Conservation (phyloP, 2,113 vertebrate species). For the Ochotona curzoniae region DNA sequence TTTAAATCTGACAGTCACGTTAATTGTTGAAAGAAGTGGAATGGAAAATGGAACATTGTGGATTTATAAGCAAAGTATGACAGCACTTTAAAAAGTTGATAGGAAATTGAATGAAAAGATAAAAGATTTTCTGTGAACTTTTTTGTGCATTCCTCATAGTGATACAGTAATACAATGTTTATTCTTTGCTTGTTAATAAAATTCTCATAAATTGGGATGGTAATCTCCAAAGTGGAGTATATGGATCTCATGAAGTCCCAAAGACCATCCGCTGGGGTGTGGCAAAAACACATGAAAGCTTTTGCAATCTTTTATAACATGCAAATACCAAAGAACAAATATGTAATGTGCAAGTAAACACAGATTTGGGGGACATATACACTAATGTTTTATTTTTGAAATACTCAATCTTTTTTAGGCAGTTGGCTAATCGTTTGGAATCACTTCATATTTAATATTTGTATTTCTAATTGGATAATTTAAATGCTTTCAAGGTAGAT, state of each 20-base stretch:
- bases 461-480: slow-evolving; percentile 46
- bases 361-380: neutral
- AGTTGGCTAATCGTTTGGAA: slow-evolving; percentile 16
- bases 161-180: neutral
- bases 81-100: too few relatives aligned
- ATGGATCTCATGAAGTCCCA: neutral
- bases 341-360: slow-evolving; percentile 13
- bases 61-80: slow-evolving; percentile 4
- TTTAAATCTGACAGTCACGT: slow-evolving; percentile 20
- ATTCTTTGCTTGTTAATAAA: neutral
- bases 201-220: neutral
- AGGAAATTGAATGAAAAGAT: too few relatives aligned
- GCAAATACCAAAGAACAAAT: neutral
- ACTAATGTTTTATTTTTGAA: slow-evolving; percentile 8
- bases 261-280: neutral
- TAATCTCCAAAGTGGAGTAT: neutral
- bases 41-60: neutral
- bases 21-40: slow-evolving; percentile 37
- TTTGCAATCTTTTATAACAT: neutral
- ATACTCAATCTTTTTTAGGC: neutral
- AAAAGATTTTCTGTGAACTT: too few relatives aligned
- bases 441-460: neutral
- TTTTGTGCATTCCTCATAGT: neutral
- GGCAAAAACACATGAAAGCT: neutral
- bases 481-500: slow-evolving; percentile 50